Evolutionary conservation across 2,888 invertebrate genomes (phyloP).

Genomic region (Lasius platythorax): DNA sequence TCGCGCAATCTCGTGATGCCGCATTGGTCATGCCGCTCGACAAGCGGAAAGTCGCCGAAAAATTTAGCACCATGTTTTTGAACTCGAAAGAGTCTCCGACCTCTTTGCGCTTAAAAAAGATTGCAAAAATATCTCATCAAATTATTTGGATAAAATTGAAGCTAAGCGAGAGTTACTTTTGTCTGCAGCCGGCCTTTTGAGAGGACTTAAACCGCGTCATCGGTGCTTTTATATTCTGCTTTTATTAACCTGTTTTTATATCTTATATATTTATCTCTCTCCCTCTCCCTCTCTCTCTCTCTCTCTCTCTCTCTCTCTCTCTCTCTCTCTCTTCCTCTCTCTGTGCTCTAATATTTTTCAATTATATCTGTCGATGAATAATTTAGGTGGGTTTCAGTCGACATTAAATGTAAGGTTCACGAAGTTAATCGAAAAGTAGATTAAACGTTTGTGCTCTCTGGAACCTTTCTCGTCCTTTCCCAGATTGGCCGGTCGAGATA

Average conservation of each 20-base stretch:
- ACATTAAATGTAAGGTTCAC: neutral
- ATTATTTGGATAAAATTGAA: neutral
- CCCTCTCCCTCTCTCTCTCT: neutral
- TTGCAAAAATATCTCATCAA: neutral
- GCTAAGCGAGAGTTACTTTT: neutral
- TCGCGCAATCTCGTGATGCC: conserved; percentile 4
- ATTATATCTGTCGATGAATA: neutral
- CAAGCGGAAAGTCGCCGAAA: neutral
- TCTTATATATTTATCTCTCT: too few relatives aligned
- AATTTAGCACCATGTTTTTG: neutral
- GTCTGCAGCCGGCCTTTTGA: neutral
- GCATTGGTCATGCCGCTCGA: neutral
- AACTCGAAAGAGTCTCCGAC: neutral
- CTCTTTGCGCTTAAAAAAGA: neutral
- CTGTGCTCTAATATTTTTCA: neutral
- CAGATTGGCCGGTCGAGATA: conserved; percentile 69
- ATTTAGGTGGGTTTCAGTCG: neutral
- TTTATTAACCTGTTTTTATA: neutral
- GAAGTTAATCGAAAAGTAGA: neutral
- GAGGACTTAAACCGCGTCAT: neutral
- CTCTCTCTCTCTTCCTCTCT: neutral
- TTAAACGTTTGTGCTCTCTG: neutral
- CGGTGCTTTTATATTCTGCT: neutral
- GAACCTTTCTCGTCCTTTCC: conserved; percentile 32
- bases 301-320: neutral